These are phyloP conservation scores for Oryzias curvinotus DNA, from an alignment of 2,113 vertebrate species.

Conservation along the genomic window DNA sequence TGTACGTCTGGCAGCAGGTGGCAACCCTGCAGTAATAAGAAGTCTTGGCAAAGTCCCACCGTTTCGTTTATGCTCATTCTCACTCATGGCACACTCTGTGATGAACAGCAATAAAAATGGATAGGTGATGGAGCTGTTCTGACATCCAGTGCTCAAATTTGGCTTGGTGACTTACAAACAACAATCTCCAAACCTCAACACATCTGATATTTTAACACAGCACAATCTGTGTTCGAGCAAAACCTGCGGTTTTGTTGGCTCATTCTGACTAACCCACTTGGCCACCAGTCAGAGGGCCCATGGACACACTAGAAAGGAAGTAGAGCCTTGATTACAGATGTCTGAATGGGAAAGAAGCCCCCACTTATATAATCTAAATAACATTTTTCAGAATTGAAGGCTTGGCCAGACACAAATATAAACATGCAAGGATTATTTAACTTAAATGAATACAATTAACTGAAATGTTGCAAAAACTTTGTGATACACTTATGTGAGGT, in stretches of 20 bases:
- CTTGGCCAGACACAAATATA: neutral
- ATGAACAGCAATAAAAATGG: constrained; percentile 43
- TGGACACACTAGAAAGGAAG: constrained; percentile 1
- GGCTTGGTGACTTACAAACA: constrained; percentile 28
- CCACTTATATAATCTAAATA: no score
- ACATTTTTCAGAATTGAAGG: no score
- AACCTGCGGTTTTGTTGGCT: constrained; percentile 38
- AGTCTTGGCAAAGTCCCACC: constrained; percentile 50
- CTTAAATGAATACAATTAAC: no score
- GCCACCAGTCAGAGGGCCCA: constrained; percentile 42
- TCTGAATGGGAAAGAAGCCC: no score
- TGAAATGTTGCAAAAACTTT: no score
- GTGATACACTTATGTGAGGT: no score
- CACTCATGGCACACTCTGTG: constrained; percentile 37
- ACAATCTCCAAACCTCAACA: constrained; percentile 14
- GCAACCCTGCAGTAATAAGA: constrained; percentile 51
- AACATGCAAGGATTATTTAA: neutral
- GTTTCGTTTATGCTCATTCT: constrained; percentile 51
- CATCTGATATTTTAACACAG: constrained; percentile 12
- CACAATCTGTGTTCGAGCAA: constrained; percentile 33
- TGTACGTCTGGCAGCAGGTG: constrained; percentile 31
- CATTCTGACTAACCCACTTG: constrained; percentile 27
- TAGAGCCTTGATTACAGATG: no score
- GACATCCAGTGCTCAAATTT: constrained; percentile 35
- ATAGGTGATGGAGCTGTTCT: constrained; percentile 25